These are phyloP conservation scores for Hyposoter dolosus DNA, from an alignment of 2,888 invertebrate species.

Conservation along the genomic window DNA sequence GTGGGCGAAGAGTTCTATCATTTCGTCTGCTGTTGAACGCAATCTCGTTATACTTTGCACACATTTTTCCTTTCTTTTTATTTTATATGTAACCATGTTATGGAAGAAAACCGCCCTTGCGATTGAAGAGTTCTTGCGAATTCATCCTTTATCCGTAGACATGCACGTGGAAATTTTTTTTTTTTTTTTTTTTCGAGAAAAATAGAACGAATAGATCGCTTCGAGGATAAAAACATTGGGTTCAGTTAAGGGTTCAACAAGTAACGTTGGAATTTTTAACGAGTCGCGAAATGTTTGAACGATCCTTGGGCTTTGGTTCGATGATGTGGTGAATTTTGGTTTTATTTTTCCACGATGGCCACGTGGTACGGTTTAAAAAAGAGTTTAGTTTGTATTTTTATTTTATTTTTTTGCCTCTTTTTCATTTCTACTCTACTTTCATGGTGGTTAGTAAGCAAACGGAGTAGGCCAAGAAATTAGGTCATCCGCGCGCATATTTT, in stretches of 20 bases:
- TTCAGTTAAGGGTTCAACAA: no score
- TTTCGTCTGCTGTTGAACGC: conserved; percentile 14
- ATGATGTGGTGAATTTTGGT: not conserved
- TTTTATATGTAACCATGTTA: not conserved
- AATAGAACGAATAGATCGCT: not conserved
- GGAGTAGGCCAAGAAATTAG: conserved; percentile 60
- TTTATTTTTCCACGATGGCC: not conserved
- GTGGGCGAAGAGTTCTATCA: conserved; percentile 26
- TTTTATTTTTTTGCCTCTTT: not conserved
- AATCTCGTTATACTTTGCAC: conserved; percentile 52
- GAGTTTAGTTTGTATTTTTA: conserved; percentile 5
- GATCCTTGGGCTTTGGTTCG: not conserved
- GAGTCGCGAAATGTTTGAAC: not conserved
- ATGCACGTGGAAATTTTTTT: not conserved
- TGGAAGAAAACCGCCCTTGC: conserved; percentile 5
- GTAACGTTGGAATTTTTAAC: not conserved
- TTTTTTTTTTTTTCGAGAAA: not conserved
- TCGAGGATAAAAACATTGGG: no score
- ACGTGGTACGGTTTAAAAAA: not conserved
- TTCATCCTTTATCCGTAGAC: not conserved
- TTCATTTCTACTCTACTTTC: conserved; percentile 29
- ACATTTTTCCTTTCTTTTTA: not conserved
- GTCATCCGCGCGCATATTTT: conserved; percentile 43
- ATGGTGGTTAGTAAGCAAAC: conserved; percentile 42
- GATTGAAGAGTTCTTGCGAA: not conserved